Evolutionary conservation across 2,113 vertebrate genomes (phyloP).

Genomic region (Ammodramus savannarum): DNA sequence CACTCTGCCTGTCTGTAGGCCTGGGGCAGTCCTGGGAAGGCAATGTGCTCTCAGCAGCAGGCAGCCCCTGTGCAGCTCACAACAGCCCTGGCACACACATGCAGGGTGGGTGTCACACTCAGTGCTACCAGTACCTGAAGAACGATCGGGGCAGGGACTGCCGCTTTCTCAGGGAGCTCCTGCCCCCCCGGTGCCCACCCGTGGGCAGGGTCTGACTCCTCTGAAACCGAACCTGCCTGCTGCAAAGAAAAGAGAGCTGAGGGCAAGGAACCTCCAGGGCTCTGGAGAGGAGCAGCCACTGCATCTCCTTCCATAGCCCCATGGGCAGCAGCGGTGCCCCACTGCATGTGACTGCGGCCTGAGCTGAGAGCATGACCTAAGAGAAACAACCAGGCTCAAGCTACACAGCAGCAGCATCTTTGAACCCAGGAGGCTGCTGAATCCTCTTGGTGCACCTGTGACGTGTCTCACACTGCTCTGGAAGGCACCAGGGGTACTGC

Average conservation of each 20-base stretch:
- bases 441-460: not conserved
- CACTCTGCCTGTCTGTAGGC: not conserved
- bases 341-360: not conserved
- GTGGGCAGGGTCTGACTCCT: slow-evolving; percentile 92
- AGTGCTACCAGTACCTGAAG: slow-evolving; percentile 85
- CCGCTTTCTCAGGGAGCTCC: slow-evolving; percentile 83
- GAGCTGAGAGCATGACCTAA: not conserved
- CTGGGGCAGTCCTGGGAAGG: not conserved
- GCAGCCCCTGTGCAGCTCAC: not conserved
- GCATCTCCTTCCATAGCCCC: not conserved
- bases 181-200: slow-evolving; percentile 82
- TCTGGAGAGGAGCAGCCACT: not conserved
- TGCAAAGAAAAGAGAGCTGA: slow-evolving; percentile 72
- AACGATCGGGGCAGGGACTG: slow-evolving; percentile 91
- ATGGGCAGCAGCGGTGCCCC: not conserved
- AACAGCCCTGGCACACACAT: slow-evolving; percentile 51
- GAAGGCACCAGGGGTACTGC: not conserved
- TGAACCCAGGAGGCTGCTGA: not conserved
- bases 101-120: slow-evolving; percentile 58
- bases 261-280: slow-evolving; percentile 20
- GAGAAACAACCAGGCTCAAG: not conserved
- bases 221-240: slow-evolving; percentile 92
- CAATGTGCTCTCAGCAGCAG: not conserved
- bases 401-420: not conserved
- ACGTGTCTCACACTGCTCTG: fast-evolving